These are phyloP conservation scores for Acropternis orthonyx DNA, from an alignment of 2,797 vertebrate species.

Conservation along the genomic window DNA sequence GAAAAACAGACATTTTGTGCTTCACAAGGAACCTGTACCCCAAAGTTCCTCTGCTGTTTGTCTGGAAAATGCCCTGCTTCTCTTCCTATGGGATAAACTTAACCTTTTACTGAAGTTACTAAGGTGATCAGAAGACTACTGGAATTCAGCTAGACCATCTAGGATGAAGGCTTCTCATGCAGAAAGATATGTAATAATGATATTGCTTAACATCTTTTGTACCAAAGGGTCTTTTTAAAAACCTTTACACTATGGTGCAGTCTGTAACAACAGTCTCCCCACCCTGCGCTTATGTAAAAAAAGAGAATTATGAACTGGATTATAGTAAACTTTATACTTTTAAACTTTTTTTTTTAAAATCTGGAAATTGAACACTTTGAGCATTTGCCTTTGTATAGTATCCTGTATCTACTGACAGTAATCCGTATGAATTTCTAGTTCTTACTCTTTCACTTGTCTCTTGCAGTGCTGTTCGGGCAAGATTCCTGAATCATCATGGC, in stretches of 20 bases:
- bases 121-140: background rate
- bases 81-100: background rate
- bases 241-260: background rate
- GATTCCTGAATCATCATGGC: background rate
- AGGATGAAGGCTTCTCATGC: background rate
- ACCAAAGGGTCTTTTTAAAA: background rate
- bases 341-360: background rate
- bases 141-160: background rate
- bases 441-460: background rate
- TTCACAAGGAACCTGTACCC: background rate
- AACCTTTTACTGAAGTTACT: background rate
- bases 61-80: background rate
- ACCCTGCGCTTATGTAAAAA: background rate
- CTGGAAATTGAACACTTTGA: background rate
- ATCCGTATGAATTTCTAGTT: background rate
- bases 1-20: background rate
- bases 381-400: background rate
- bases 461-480: background rate
- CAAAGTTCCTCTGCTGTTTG: background rate
- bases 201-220: background rate
- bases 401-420: background rate
- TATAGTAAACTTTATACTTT: background rate
- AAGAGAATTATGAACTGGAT: background rate
- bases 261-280: background rate
- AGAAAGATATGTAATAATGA: background rate